Conservation (phyloP, 2,113 vertebrate genomes). For the Calidris pygmaea region DNA sequence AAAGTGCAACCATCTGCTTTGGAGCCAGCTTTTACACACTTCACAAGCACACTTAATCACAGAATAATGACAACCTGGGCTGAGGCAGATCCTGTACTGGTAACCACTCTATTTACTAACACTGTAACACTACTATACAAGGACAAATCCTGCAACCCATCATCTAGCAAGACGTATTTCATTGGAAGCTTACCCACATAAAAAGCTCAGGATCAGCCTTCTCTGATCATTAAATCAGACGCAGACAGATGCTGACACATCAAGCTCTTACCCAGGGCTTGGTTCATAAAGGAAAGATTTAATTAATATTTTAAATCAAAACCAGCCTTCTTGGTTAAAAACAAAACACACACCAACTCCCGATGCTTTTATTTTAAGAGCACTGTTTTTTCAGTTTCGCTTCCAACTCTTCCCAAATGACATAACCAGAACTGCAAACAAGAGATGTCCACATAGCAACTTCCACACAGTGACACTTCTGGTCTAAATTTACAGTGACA, state of each 20-base stretch:
- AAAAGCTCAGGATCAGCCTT: slow-evolving; percentile 2
- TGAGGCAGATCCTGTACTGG: not conserved
- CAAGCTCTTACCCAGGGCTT: not conserved
- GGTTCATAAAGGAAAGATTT: not conserved
- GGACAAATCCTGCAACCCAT: not conserved
- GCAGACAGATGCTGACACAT: slow-evolving; percentile 28
- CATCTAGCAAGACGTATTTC: not conserved
- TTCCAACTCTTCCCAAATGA: slow-evolving; percentile 14
- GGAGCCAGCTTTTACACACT: not conserved
- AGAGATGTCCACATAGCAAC: not conserved
- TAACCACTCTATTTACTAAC: not conserved
- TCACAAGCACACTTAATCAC: not conserved
- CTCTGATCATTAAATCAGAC: slow-evolving; percentile 13
- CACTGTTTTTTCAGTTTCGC: not conserved
- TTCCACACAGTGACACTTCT: not conserved
- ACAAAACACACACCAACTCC: not conserved
- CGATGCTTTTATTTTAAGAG: not conserved
- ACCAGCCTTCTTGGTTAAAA: not conserved
- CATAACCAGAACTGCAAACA: not conserved
- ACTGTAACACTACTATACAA: not conserved
- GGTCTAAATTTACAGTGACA: not conserved
- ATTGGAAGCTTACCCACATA: not conserved
- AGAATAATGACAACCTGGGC: not conserved
- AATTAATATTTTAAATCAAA: slow-evolving; percentile 44
- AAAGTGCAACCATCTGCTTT: not conserved